Base-by-base conservation (phyloP, 2,113 vertebrate species). In the Upupa epops region DNA sequence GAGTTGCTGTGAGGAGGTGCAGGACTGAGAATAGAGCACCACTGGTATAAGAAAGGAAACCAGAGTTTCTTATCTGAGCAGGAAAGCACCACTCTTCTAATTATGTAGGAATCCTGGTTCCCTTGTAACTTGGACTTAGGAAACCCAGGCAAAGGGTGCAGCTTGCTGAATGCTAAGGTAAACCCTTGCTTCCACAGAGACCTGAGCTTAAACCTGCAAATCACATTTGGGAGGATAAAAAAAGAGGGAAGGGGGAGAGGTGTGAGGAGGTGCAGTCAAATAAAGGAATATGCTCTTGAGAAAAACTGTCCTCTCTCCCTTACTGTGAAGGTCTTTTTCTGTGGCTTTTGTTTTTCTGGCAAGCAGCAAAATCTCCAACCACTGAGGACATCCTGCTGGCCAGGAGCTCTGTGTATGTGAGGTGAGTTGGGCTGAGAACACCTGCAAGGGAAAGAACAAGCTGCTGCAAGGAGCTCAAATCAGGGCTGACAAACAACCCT, bases 391-490 rank as follows among this genome's bases (percentile, higher is more conserved):
- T 3, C 17, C 29, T 36, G 11, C 20, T 32, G n/a, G 15, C 9
- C 49, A 3, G 45, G 68, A 11, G 26, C 1, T 48, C 21, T 11
- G 59, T 36, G 52, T 3, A 0, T 0, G 4, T 32, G 78, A 14
- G 82, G 25, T 31, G 78, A 25, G 52, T 11, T 36, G 52, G 24
- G 28, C 54, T 65, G 34, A 45, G 54, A 51, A 16, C 1, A 3
- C 4, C 19, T 32, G 45, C 51, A 17, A 48, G 46, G 40, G 16
- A 76, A 72, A 29, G 18, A 20, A 45, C 14, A 24, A 20, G 34
- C 28, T 54, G 17, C 13, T 61, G 31, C 8, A 56, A 42, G 32
- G 11, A 54, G 3, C 52, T 54, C 8, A 12, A 54, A 52, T 25
- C 22, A 21, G 72, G 37, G 37, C 54, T 51, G 34, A 8, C 7